phyloP scores from a whole-genome alignment of 2,113 vertebrate genomes.

The Calidris pygmaea region DNA sequence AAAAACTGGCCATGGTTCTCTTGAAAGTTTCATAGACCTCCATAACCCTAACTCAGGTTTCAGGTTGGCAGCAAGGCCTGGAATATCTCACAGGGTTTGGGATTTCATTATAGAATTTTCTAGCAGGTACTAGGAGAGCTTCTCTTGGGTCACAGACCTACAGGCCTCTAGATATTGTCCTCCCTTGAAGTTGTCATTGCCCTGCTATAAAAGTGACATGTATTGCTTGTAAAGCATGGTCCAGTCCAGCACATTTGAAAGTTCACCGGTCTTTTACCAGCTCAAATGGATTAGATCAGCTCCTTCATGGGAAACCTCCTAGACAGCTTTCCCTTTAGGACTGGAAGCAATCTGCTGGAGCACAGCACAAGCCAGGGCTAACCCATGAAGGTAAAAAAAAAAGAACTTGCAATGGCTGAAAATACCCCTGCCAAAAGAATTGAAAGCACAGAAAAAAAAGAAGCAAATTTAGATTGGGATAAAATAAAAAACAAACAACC shows the following conservation, averaged over 20 bases:
- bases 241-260: not conserved
- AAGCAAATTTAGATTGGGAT: not conserved
- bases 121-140: not conserved
- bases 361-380: not conserved
- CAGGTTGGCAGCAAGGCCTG: constrained; percentile 26
- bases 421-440: not conserved
- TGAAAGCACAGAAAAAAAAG: not conserved
- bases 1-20: constrained; percentile 38
- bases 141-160: not conserved
- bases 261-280: not conserved
- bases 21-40: constrained; percentile 50
- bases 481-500: not conserved
- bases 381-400: not conserved
- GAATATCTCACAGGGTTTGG: constrained; percentile 13
- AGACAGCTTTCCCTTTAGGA: not conserved
- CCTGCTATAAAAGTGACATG: not conserved
- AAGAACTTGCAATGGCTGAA: not conserved
- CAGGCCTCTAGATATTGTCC: not conserved
- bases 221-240: not conserved
- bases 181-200: not conserved
- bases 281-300: constrained; percentile 13
- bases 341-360: not conserved
- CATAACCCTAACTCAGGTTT: constrained; percentile 40
- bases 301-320: not conserved
- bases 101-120: constrained; percentile 23